Base-by-base conservation (phyloP, 2,113 vertebrate genomes). In the Petaurus breviceps region DNA sequence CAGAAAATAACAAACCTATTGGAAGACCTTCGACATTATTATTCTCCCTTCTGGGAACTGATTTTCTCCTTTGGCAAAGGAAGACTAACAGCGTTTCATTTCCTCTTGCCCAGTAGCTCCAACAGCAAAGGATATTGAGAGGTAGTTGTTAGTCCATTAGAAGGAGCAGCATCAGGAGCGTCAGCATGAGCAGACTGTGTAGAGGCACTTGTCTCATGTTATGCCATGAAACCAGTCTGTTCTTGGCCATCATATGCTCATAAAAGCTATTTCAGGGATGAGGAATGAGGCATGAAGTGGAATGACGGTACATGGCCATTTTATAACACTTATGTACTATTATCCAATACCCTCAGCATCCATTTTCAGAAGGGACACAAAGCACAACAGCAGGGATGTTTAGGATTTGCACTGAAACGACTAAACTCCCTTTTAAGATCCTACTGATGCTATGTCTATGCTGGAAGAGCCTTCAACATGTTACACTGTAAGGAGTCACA, bases 361-460 rank as follows among this genome's bases (percentile, higher is more conserved):
- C 57, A 43, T 0, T 92, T 96, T 97, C 94, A 77, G 93, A 90
- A 91, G 37, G 53, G 47, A 98, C 53, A 77, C 92, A 97, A 93
- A 96, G 92, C n/a, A 92, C 50, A 43, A 43, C 37, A 68, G 94
- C 92, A 84, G 19, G 46, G n/a, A 61, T 14, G 28, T 9, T 16
- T 43, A 93, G 26, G 52, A 96, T 92, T 97, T 93, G 94, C n/a
- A 97, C 89, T 47, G 55, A 94, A 91, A 96, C 22, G 68, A 93
- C 53, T 94, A 68, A 96, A 97, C 97, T 97, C 95, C 96, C 93
- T 89, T 92, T 95, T 91, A 95, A 92, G 52, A 92, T 46, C 94
- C 92, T 91, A 92, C 90, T 47, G 94, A 0, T 0, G 89, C 77
- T 95, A 94, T 84, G 51, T 95, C 50, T 90, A 77, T 51, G 26